Percentiles rank a stretch among this genome's conserved stretches.
Evolutionary conservation across 2,888 invertebrate species (phyloP).

Genomic region (Zootermopsis nevadensis): DNA sequence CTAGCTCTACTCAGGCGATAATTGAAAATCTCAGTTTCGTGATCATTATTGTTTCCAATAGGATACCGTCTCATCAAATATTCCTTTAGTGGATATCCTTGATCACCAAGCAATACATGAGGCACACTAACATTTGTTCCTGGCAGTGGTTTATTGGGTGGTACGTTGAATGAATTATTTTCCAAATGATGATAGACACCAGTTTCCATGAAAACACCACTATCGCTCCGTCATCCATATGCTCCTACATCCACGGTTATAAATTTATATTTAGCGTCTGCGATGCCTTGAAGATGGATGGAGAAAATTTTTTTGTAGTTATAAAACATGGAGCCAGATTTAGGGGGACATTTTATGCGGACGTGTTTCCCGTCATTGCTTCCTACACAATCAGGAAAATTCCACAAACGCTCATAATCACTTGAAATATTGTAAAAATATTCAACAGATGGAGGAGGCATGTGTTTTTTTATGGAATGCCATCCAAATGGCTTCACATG

Average conservation of each 20-base stretch:
- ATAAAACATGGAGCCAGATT: background rate
- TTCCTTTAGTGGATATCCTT: background rate
- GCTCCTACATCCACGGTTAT: background rate
- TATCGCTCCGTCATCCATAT: background rate
- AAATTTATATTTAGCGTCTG: background rate
- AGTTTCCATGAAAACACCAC: background rate
- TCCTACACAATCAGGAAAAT: slow-evolving; percentile 18
- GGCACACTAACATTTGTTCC: background rate
- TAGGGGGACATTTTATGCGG: background rate
- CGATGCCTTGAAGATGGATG: background rate
- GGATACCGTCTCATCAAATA: slow-evolving; percentile 18
- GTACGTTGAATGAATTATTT: background rate
- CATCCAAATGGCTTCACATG: slow-evolving; percentile 4
- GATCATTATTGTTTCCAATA: background rate
- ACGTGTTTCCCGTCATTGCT: slow-evolving; percentile 4
- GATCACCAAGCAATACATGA: background rate
- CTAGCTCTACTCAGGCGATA: background rate
- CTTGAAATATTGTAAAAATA: background rate
- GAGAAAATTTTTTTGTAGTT: slow-evolving; percentile 13
- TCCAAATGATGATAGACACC: background rate
- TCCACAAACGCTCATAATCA: slow-evolving; percentile 8
- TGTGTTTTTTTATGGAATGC: background rate
- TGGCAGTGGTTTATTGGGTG: background rate
- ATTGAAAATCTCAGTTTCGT: background rate
- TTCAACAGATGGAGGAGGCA: background rate